Percentiles rank a stretch among this genome's conserved stretches.
phyloP scores from a whole-genome alignment of 2,797 vertebrate species.

The Lerista edwardsae region DNA sequence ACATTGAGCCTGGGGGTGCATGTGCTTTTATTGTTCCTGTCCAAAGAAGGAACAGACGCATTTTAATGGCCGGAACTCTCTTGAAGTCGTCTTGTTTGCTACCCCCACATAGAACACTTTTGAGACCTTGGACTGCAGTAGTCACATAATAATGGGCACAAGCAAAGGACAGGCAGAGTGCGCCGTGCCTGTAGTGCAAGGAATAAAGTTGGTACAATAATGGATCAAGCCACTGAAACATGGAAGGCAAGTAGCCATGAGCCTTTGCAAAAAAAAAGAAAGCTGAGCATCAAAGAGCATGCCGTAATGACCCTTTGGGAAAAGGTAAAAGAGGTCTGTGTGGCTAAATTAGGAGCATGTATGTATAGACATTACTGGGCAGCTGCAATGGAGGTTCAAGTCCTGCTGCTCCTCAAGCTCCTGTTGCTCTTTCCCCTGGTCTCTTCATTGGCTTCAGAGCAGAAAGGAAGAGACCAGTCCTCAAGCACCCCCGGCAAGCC shows the following conservation, averaged over 20 bases:
- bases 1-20: background rate
- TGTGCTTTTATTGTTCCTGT: background rate
- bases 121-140: background rate
- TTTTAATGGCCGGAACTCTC: background rate
- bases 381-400: background rate
- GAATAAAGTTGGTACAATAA: background rate
- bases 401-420: background rate
- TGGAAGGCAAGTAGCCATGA: background rate
- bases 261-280: background rate
- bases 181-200: background rate
- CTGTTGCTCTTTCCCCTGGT: background rate
- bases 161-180: background rate
- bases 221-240: background rate
- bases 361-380: background rate
- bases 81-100: background rate
- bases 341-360: background rate
- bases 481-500: background rate
- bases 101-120: too few relatives aligned
- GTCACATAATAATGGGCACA: background rate
- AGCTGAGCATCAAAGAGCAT: background rate
- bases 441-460: background rate
- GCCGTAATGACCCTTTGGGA: background rate
- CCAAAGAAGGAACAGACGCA: too few relatives aligned
- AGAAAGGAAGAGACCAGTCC: slow-evolving; percentile 3
- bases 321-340: background rate